phyloP scores from a whole-genome alignment of 2,797 vertebrate genomes.

The Characodon lateralis region DNA sequence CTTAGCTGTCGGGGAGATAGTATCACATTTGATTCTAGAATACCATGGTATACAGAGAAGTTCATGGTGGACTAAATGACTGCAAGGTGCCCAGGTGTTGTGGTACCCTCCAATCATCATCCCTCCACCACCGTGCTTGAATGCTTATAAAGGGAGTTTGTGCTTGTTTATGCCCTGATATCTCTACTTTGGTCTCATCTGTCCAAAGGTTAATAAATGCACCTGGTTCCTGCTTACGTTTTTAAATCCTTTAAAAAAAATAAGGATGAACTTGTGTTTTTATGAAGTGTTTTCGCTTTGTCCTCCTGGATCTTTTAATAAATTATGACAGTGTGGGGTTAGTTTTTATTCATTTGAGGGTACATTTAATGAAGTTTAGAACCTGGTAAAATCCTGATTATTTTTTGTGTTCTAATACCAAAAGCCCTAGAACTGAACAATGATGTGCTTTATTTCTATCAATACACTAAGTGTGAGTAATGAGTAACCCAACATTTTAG shows the following conservation, averaged over 20 bases:
- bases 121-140: neutral
- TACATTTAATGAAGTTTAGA: neutral
- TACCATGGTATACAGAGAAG: neutral
- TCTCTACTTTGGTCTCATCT: neutral
- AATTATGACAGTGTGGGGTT: neutral
- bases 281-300: too few relatives aligned
- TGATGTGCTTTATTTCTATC: neutral
- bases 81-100: neutral
- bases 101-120: neutral
- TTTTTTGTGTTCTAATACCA: neutral
- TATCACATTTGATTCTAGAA: neutral
- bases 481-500: neutral
- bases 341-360: neutral
- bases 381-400: neutral
- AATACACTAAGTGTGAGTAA: neutral
- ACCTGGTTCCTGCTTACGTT: neutral
- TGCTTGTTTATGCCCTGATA: neutral
- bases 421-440: neutral
- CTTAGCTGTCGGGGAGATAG: neutral
- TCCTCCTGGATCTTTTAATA: neutral
- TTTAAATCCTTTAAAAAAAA: neutral
- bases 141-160: neutral
- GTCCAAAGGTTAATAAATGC: neutral
- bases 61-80: neutral
- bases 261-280: neutral